Percentiles rank a stretch among this genome's conserved stretches.
Evolutionary conservation across 2,797 vertebrate genomes (phyloP).

Genomic region (Epinephelus coioides): DNA sequence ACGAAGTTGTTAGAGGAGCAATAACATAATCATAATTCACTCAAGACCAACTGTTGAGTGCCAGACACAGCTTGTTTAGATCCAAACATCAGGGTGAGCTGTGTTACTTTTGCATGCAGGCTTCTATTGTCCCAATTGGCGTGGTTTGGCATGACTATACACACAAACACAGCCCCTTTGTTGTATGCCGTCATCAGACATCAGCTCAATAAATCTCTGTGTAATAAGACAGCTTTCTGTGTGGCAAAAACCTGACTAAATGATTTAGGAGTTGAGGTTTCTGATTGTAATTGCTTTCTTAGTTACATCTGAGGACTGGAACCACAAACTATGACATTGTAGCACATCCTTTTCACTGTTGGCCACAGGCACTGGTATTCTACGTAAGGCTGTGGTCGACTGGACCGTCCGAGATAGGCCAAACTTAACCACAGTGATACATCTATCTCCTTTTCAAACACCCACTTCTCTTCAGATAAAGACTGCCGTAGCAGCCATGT

Average conservation of each 20-base stretch:
- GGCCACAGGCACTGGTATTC: conserved; percentile 3
- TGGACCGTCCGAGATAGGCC: conserved; percentile 30
- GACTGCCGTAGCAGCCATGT: conserved; percentile 65
- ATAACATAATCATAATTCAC: conserved; percentile 25
- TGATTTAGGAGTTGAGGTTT: conserved; percentile 75
- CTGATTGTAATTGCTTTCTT: conserved; percentile 64
- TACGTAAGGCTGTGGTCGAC: conserved; percentile 35
- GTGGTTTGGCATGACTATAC: conserved; percentile 46
- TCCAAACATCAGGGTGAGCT: conserved; percentile 52
- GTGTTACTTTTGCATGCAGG: conserved; percentile 46
- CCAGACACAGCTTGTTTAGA: conserved; percentile 55
- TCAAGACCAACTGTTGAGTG: conserved; percentile 27
- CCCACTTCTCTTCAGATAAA: conserved; percentile 67
- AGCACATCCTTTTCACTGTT: conserved; percentile 46
- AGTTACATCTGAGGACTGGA: conserved; percentile 54
- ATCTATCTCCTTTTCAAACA: conserved; percentile 54
- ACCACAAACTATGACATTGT: conserved; percentile 58
- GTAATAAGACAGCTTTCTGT: conserved; percentile 71
- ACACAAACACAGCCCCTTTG: conserved; percentile 57
- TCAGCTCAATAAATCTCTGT: conserved; percentile 61
- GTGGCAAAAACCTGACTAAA: conserved; percentile 69
- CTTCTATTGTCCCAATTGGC: conserved; percentile 16
- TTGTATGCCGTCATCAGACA: conserved; percentile 60
- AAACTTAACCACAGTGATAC: conserved; percentile 27
- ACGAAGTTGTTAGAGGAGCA: conserved; percentile 32